Conservation (phyloP, 2,888 invertebrate genomes). For the Eumerus sabulonum region DNA sequence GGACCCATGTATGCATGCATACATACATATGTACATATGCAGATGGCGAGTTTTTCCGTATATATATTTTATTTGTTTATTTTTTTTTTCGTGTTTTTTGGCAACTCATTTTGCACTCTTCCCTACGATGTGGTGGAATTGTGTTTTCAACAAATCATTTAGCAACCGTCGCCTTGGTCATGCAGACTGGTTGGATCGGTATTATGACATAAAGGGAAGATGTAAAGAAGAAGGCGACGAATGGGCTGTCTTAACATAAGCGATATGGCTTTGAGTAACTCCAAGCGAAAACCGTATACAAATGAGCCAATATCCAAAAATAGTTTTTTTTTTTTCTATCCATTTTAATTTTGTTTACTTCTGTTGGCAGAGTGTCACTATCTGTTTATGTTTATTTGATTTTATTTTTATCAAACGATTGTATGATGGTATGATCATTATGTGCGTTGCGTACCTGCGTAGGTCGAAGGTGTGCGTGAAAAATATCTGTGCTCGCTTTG, state of each 20-base stretch:
- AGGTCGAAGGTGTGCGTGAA: too few relatives aligned
- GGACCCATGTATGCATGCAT: too few relatives aligned
- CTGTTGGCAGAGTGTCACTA: conserved; percentile 13
- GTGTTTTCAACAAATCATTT: conserved; percentile 37
- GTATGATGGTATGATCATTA: too few relatives aligned
- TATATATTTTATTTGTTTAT: conserved; percentile 2
- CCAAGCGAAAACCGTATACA: conserved; percentile 6
- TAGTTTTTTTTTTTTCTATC: conserved; percentile 16
- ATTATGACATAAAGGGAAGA: not conserved
- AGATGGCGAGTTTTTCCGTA: conserved; percentile 35
- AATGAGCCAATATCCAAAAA: conserved; percentile 47
- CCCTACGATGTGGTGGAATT: not conserved
- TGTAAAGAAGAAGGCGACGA: not conserved
- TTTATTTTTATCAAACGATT: conserved; percentile 2
- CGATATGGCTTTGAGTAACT: conserved; percentile 6
- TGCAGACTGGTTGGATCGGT: conserved; percentile 41
- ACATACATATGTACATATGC: too few relatives aligned
- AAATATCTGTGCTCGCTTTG: too few relatives aligned
- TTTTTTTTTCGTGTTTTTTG: conserved; percentile 33
- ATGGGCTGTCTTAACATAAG: not conserved
- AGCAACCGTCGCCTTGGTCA: conserved; percentile 36
- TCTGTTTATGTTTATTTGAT: not conserved
- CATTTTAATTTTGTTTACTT: conserved; percentile 7
- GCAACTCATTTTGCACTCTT: conserved; percentile 8
- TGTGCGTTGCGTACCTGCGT: too few relatives aligned